phyloP scores from a whole-genome alignment of 2,888 invertebrate genomes.

The Mythimna impura region DNA sequence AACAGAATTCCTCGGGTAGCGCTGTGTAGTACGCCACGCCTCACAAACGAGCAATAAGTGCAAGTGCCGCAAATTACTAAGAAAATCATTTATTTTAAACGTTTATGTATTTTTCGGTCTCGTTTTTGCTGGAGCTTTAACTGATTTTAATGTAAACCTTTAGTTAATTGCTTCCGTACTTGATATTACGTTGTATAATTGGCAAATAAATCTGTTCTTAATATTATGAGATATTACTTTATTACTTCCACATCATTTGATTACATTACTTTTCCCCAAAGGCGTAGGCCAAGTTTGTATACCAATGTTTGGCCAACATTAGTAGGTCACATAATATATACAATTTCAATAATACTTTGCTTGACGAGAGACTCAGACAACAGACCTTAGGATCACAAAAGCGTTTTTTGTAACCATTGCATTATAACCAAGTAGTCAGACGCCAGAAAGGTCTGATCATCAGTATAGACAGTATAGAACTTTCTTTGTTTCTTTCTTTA shows the following conservation, averaged over 20 bases:
- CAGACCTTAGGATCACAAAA: neutral
- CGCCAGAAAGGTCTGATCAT: too few relatives aligned
- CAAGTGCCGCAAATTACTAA: constrained; percentile 44
- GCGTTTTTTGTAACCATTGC: neutral
- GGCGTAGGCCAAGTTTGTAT: too few relatives aligned
- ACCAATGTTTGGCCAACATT: neutral
- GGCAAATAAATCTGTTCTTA: too few relatives aligned
- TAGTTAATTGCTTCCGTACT: too few relatives aligned
- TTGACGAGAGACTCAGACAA: neutral
- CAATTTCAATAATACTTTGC: neutral
- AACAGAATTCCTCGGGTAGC: constrained; percentile 46
- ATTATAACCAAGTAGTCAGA: neutral
- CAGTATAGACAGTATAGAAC: too few relatives aligned
- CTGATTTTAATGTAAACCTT: neutral
- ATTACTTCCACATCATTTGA: neutral
- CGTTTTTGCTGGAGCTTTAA: neutral
- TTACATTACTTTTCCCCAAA: neutral
- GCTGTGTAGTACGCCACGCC: constrained; percentile 23
- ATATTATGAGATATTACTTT: neutral
- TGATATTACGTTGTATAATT: too few relatives aligned
- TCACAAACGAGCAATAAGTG: constrained; percentile 35
- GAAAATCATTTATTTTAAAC: constrained; percentile 21
- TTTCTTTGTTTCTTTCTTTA: too few relatives aligned
- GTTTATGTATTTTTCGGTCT: constrained; percentile 1
- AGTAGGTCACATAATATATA: neutral